Evolutionary conservation across 1,140 invertebrate genomes (phyloP), one percentile per base, ranked within the genome.

Genomic region (Archivesica marissinica): DNA sequence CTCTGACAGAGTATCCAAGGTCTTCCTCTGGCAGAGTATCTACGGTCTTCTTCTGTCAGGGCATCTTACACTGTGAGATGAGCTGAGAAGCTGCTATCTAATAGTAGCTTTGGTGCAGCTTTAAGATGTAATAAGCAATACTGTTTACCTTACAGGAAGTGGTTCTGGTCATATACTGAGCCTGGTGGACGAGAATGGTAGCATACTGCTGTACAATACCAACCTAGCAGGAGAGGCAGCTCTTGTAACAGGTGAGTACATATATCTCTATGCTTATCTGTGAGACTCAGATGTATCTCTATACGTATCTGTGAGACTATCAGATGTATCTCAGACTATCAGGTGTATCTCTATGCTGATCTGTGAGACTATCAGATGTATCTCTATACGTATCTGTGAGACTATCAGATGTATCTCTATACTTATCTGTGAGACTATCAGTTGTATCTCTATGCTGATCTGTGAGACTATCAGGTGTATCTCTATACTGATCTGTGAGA

Each of bases 131-230:
- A 61, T 13, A 28, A 61, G 11, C 25, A n/a, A 9, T n/a, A 13
- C 23, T 9, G 13, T 61, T n/a, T 75, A 0, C n/a, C n/a, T 75
- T 1, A 44, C 39, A 47, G 25, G 1, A 28, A 4, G 2, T n/a
- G 72, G 30, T 17, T 33, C 15, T 0, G 17, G 33, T 90, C 95
- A 98, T 91, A 95, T 97, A 33, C 92, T 98, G 41, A 97, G 96
- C 17, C 94, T 97, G 47, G 97, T 97, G 23, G 97, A 97, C 94
- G 97, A 98, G 94, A 96, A 97, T 94, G 97, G 97, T 11, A 95
- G 95, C 89, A 94, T 97, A 64, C 95, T 95, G 35, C 93, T 97
- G 23, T 95, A 96, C 92, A 94, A 95, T 79, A 95, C 95, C 39
- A 90, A 90, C 41, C 87, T 89, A 72, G 86, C 78, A 76, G 85